These are phyloP conservation scores for Littorina saxatilis DNA, from an alignment of 1,140 invertebrate species.

Conservation along the genomic window DNA sequence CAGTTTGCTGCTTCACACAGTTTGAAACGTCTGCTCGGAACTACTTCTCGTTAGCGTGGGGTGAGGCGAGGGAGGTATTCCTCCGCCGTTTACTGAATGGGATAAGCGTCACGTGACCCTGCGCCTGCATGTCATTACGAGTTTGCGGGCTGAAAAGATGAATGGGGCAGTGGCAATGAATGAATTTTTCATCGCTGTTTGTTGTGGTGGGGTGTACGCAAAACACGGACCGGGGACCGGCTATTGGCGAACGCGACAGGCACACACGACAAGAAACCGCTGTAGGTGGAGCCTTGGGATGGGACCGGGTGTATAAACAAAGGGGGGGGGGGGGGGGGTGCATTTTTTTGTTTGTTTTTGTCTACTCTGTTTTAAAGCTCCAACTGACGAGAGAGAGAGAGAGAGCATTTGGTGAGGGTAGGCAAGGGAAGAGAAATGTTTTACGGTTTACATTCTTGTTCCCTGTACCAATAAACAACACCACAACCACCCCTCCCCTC, in stretches of 20 bases:
- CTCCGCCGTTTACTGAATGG: conserved; percentile 30
- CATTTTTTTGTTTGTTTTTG: no score
- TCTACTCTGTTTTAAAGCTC: no score
- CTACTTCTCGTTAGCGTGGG: conserved; percentile 25
- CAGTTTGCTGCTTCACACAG: background rate
- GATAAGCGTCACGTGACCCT: conserved; percentile 16
- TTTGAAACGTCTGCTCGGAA: background rate
- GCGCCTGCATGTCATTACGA: conserved; percentile 17
- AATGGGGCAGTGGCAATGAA: conserved; percentile 31
- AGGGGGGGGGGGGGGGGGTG: background rate
- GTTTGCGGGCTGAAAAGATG: conserved; percentile 18
- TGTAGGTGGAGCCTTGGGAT: background rate
- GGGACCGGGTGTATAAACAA: background rate
- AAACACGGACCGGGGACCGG: background rate
- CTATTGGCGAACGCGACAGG: no score
- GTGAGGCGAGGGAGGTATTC: conserved; percentile 23
- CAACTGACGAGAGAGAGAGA: no score
- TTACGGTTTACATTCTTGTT: no score
- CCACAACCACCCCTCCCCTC: no score
- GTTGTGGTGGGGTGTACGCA: background rate
- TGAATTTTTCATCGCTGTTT: conserved; percentile 32
- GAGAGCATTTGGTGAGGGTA: no score
- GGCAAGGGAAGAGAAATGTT: background rate
- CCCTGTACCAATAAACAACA: no score
- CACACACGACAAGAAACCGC: background rate